A percentile compares a stretch with the other conserved stretches of the same genome.
These are phyloP conservation scores for Scaptomyza graminum DNA, from an alignment of 1,140 invertebrate genomes.

Conservation along the genomic window DNA sequence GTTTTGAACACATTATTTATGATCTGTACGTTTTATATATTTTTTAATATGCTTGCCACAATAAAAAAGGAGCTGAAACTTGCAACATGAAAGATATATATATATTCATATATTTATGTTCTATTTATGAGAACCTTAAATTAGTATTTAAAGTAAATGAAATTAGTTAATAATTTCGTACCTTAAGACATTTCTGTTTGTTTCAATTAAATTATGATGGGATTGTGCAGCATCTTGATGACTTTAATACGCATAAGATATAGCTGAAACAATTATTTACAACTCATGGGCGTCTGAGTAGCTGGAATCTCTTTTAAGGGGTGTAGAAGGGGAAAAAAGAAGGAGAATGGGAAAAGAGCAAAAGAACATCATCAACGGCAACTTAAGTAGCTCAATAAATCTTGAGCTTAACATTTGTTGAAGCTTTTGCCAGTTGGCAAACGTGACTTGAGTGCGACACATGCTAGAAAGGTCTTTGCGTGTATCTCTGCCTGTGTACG, in stretches of 20 bases:
- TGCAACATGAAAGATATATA: conserved; percentile 42
- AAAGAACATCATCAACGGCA: conserved; percentile 68
- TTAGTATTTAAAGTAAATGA: not conserved
- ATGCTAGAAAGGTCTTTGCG: conserved; percentile 44
- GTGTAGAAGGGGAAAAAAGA: not conserved
- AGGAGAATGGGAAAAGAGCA: not conserved
- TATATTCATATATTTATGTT: conserved; percentile 38
- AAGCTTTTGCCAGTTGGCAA: conserved; percentile 65
- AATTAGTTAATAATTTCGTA: conserved; percentile 5
- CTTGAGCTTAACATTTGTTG: conserved; percentile 78
- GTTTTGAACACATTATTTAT: conserved; percentile 73
- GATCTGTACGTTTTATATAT: conserved; percentile 47
- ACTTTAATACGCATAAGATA: conserved; percentile 40
- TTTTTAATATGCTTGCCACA: conserved; percentile 26
- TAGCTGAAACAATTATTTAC: conserved; percentile 11
- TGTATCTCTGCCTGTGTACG: conserved; percentile 10
- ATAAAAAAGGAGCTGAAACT: conserved; percentile 26
- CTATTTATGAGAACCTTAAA: conserved; percentile 47
- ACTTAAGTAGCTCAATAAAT: conserved; percentile 80
- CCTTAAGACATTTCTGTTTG: conserved; percentile 11
- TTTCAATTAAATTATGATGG: conserved; percentile 22
- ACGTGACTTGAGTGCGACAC: conserved; percentile 76
- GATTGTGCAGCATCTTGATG: conserved; percentile 6
- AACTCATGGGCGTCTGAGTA: conserved; percentile 27
- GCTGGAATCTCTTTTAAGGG: conserved; percentile 5